Evolutionary conservation across 2,888 invertebrate species (phyloP).

Genomic region (Hemicrepidius hirtus): DNA sequence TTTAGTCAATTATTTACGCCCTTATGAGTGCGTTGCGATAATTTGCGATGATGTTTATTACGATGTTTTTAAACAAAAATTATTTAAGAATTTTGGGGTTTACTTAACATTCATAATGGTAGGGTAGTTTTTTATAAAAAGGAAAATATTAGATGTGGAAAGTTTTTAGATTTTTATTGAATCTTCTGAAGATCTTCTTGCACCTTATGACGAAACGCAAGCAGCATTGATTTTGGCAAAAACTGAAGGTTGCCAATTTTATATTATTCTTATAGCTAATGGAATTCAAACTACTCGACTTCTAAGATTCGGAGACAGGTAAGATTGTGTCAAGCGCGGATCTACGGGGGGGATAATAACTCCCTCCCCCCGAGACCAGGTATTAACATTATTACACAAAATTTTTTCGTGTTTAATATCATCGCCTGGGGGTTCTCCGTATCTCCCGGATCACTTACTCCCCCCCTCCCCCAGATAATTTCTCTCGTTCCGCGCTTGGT

Average conservation of each 20-base stretch:
- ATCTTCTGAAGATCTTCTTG: slow-evolving; percentile 79
- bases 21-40: slow-evolving; percentile 73
- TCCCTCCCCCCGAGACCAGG: no score
- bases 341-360: no score
- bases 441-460: no score
- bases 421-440: no score
- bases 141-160: not conserved
- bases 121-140: slow-evolving; percentile 46
- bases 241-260: slow-evolving; percentile 81
- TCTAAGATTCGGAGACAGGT: slow-evolving; percentile 83
- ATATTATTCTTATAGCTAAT: slow-evolving; percentile 83
- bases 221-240: slow-evolving; percentile 76
- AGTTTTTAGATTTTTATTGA: slow-evolving; percentile 75
- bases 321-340: no score
- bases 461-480: no score
- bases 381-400: no score
- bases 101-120: slow-evolving; percentile 75
- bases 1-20: slow-evolving; percentile 64
- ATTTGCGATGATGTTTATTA: slow-evolving; percentile 75
- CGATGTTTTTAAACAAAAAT: slow-evolving; percentile 72
- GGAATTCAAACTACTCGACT: slow-evolving; percentile 81
- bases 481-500: no score
- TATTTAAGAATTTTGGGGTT: slow-evolving; percentile 71
- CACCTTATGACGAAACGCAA: slow-evolving; percentile 77
- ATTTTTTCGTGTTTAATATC: no score